Percentiles rank a stretch among this genome's conserved stretches.
Conservation (phyloP, 2,113 vertebrate genomes). For the Channa argus region DNA sequence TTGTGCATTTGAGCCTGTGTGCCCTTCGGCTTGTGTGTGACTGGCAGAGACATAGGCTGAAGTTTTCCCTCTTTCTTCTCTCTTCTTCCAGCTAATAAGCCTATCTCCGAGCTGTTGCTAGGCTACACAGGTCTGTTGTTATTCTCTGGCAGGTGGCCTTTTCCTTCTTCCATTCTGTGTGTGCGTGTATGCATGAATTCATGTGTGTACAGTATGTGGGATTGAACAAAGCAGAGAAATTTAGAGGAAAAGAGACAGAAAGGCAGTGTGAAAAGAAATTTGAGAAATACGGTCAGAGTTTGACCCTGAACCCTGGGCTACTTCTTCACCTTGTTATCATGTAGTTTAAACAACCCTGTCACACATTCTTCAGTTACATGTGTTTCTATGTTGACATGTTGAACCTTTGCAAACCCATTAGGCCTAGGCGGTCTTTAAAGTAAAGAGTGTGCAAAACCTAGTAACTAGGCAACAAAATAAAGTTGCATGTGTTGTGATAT, state of each 20-base stretch:
- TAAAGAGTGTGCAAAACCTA: slow-evolving; percentile 11
- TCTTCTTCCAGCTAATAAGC: slow-evolving; percentile 65
- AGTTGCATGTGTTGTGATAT: slow-evolving; percentile 7
- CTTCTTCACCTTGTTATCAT: neutral
- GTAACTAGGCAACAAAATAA: slow-evolving; percentile 64
- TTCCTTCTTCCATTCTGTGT: slow-evolving; percentile 25
- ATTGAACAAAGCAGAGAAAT: neutral
- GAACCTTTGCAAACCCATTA: neutral
- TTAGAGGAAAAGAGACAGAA: neutral
- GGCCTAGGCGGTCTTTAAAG: slow-evolving; percentile 14
- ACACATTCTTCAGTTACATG: too few species aligned
- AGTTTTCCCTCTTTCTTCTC: slow-evolving; percentile 62
- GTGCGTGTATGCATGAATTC: neutral
- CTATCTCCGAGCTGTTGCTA: slow-evolving; percentile 74
- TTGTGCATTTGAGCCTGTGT: slow-evolving; percentile 20
- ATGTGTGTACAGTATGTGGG: neutral
- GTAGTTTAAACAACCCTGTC: neutral
- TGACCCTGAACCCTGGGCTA: neutral
- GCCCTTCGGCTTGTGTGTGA: slow-evolving; percentile 49
- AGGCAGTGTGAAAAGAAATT: slow-evolving; percentile 7
- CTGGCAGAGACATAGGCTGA: slow-evolving; percentile 46
- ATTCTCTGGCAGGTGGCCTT: slow-evolving; percentile 58
- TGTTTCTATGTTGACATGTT: neutral
- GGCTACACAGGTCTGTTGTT: slow-evolving; percentile 72
- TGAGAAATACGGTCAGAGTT: neutral